Evolutionary conservation across 2,888 invertebrate species (phyloP).

Genomic region (Macrosoma leucophasiata): DNA sequence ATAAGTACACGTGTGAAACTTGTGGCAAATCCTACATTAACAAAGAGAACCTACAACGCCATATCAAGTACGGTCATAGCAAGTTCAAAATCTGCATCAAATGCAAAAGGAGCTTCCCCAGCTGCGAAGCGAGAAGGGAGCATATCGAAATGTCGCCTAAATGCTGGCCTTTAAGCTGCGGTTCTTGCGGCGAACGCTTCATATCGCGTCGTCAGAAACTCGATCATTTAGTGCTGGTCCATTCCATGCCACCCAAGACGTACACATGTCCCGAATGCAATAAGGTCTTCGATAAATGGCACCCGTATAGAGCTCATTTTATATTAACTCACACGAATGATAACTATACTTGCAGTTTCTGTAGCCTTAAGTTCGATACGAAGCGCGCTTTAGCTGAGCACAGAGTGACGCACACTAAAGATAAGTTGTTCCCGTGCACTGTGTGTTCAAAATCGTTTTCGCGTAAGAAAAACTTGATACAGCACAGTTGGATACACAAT

Average conservation of each 20-base stretch:
- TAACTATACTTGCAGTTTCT: slow-evolving; percentile 39
- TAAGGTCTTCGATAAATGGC: slow-evolving; percentile 35
- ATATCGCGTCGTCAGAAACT: slow-evolving; percentile 34
- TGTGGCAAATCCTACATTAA: slow-evolving; percentile 51
- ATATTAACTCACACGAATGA: slow-evolving; percentile 42
- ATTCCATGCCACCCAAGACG: slow-evolving; percentile 28
- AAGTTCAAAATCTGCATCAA: slow-evolving; percentile 31
- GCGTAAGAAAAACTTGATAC: slow-evolving; percentile 45
- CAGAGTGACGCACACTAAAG: slow-evolving; percentile 59
- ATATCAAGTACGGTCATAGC: slow-evolving; percentile 30
- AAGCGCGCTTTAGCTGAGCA: slow-evolving; percentile 61
- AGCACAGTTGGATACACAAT: slow-evolving; percentile 59
- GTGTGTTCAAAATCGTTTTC: slow-evolving; percentile 58
- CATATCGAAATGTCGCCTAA: slow-evolving; percentile 36
- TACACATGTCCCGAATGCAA: slow-evolving; percentile 39
- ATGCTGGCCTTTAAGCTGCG: slow-evolving; percentile 45
- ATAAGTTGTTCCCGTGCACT: slow-evolving; percentile 59
- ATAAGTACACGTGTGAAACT: slow-evolving; percentile 46
- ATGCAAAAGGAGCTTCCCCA: slow-evolving; percentile 39
- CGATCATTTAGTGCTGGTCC: slow-evolving; percentile 36
- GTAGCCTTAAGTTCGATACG: slow-evolving; percentile 53
- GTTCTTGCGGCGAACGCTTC: slow-evolving; percentile 44
- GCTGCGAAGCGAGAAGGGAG: slow-evolving; percentile 37
- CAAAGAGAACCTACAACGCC: slow-evolving; percentile 35
- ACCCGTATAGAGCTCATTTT: slow-evolving; percentile 41